Percentiles rank a stretch among this genome's conserved stretches.
phyloP scores from a whole-genome alignment of 2,113 vertebrate genomes.

The Dicerorhinus sumatrensis region DNA sequence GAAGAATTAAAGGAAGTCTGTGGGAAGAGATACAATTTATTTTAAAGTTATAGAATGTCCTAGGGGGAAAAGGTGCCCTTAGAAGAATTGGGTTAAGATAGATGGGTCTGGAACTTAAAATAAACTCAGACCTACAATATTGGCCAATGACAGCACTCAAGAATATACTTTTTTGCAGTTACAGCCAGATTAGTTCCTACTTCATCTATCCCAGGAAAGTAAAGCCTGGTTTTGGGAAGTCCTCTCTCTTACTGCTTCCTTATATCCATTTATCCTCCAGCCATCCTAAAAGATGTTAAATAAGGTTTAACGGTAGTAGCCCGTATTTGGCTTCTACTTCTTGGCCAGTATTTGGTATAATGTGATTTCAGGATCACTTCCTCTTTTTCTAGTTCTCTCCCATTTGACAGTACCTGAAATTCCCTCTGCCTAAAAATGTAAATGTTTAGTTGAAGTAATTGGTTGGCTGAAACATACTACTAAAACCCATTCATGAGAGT shows the following conservation, averaged over 20 bases:
- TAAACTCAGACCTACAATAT: background rate
- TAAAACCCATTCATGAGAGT: background rate
- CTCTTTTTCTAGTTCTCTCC: background rate
- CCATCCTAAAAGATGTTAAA: background rate
- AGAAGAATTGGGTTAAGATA: background rate
- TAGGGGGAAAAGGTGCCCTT: background rate
- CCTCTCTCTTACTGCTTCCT: background rate
- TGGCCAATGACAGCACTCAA: background rate
- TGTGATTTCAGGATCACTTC: slow-evolving; percentile 12
- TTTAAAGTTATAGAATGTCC: background rate
- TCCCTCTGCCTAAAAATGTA: slow-evolving; percentile 28
- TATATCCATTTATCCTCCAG: background rate
- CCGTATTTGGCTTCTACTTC: too few species aligned
- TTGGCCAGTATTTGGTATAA: slow-evolving; percentile 8
- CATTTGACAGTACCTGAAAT: background rate
- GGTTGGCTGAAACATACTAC: background rate
- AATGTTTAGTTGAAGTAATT: background rate
- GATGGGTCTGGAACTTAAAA: background rate
- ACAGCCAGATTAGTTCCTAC: background rate
- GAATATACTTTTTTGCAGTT: background rate
- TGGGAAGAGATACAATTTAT: background rate
- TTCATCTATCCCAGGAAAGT: background rate
- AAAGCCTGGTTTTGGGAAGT: background rate
- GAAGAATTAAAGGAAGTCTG: slow-evolving; percentile 27
- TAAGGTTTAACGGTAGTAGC: background rate